Base-by-base conservation (phyloP, 2,113 vertebrate species). In the Nesogale talazaci region DNA sequence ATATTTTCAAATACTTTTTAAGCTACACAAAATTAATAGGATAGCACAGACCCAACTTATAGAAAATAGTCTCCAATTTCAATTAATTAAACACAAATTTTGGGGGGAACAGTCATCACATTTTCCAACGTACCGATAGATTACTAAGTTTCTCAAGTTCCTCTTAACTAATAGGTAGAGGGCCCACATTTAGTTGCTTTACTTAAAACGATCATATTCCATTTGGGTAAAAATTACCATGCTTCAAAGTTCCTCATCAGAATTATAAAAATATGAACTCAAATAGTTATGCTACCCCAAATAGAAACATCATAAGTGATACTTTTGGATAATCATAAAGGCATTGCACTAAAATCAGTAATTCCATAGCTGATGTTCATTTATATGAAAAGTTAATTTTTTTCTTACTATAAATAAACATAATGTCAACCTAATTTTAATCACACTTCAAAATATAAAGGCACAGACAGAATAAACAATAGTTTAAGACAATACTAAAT, bases 181-280 rank as follows among this genome's bases (percentile, higher is more conserved):
- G 69, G 40, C 12, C 20, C 56, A 95, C 87, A 94, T 92, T 94
- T 86, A 93, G 72, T 90, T 88, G 72, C n/a, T 92, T 96, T 83
- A 86, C 80, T 94, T 95, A 91, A 83, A 95, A 91, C 89, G n/a
- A 86, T 82, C 81, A 90, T 76, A 92, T 89, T 94, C 78, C n/a
- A 4, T 95, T 65, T 88, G 65, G 95, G 70, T 92, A 92, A 96
- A 96, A 96, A 89, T 83, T 92, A 85, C 82, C 84, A 95, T 76
- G 38, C 40, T 86, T 81, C 40, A 75, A 95, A 95, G 59, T 93
- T 95, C 82, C 0, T 42, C 29, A 63, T 85, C 92, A 83, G 92
- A 87, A 93, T 95, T 96, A 96, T 72, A 96, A 95, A 97, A 93
- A 76, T 9, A 59, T 87, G 96, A 89, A 92, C 27, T 97, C 93